These are phyloP conservation scores for Caranx ignobilis DNA, from an alignment of 2,113 vertebrate species.

Conservation along the genomic window DNA sequence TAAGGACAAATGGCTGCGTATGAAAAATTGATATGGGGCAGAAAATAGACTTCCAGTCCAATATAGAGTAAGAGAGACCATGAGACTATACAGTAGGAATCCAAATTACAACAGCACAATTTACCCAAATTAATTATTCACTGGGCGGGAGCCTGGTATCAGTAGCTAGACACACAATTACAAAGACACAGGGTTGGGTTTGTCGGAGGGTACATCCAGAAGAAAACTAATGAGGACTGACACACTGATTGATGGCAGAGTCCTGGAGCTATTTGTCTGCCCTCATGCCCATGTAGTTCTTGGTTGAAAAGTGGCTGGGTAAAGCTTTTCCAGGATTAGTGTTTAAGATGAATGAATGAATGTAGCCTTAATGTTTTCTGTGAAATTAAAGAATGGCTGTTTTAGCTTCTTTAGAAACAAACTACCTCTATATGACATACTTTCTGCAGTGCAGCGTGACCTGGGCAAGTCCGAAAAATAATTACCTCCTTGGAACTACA, in stretches of 20 bases:
- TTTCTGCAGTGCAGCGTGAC: not conserved
- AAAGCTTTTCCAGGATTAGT: not conserved
- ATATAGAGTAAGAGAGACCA: conserved; percentile 59
- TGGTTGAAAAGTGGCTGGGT: conserved; percentile 25
- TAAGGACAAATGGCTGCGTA: conserved; percentile 78
- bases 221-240: conserved; percentile 70
- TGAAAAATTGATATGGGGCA: conserved; percentile 84
- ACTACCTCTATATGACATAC: not conserved
- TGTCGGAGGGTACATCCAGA: conserved; percentile 73
- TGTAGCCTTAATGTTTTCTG: not conserved
- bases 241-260: conserved; percentile 69
- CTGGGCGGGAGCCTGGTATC: conserved; percentile 64
- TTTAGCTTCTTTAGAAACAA: conserved; percentile 7
- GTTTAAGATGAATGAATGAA: not conserved
- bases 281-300: conserved; percentile 13
- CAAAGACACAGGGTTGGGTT: conserved; percentile 71
- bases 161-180: conserved; percentile 76
- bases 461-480: conserved; percentile 41
- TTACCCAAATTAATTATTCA: conserved; percentile 81
- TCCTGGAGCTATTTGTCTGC: conserved; percentile 65
- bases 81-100: conserved; percentile 53
- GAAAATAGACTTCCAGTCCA: conserved; percentile 80
- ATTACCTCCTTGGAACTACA: conserved; percentile 37
- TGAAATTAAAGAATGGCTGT: conserved; percentile 12
- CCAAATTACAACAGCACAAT: conserved; percentile 74